These are phyloP conservation scores for Netelia inedita DNA, from an alignment of 2,888 invertebrate species.

Conservation along the genomic window DNA sequence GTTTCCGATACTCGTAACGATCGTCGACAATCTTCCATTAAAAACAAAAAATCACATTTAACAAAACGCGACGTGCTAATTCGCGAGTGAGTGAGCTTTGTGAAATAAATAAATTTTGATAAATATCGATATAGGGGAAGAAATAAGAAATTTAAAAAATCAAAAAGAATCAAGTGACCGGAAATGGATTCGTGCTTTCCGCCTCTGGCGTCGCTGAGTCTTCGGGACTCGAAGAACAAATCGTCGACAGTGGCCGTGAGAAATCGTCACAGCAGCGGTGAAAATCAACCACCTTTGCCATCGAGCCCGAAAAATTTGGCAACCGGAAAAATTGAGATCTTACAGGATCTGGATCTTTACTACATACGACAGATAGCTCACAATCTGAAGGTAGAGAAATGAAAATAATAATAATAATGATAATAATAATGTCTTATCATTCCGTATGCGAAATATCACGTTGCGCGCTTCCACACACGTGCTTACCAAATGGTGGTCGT, in stretches of 20 bases:
- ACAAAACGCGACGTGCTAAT: not conserved
- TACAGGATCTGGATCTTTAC: conserved; percentile 87
- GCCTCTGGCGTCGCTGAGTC: conserved; percentile 85
- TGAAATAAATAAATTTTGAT: not conserved
- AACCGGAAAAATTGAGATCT: conserved; percentile 85
- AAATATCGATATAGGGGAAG: not conserved
- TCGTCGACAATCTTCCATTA: not conserved
- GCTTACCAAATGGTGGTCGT: not conserved
- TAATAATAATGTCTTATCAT: not conserved
- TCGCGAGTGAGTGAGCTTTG: conserved; percentile 1
- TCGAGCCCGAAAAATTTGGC: conserved; percentile 66
- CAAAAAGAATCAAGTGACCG: not conserved
- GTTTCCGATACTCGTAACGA: not conserved
- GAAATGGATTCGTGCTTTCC: conserved; percentile 86
- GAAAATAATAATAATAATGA: not conserved
- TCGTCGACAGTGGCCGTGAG: conserved; percentile 74
- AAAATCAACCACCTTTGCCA: conserved; percentile 72
- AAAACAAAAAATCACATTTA: not conserved
- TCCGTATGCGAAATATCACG: conserved; percentile 6
- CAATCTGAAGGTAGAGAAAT: conserved; percentile 85
- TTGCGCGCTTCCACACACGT: not conserved
- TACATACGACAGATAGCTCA: conserved; percentile 87
- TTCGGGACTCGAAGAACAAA: conserved; percentile 81
- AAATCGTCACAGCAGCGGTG: conserved; percentile 80
- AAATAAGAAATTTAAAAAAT: not conserved